These are phyloP conservation scores for Achroia grisella DNA, from an alignment of 1,140 invertebrate species.

Conservation along the genomic window DNA sequence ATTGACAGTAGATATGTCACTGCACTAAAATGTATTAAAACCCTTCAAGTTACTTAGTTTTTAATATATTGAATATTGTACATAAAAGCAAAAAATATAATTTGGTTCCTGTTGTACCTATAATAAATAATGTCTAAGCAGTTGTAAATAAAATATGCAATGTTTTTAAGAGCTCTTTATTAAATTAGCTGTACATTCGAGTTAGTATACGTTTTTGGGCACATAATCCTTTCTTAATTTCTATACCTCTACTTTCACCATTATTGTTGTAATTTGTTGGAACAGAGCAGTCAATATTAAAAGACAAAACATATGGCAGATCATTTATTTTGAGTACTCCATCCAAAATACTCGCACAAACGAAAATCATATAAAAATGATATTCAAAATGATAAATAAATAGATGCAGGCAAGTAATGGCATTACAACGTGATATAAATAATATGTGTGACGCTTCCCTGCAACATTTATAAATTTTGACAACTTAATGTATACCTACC, in stretches of 20 bases:
- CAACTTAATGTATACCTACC: constrained; percentile 19
- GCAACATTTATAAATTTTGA: constrained; percentile 53
- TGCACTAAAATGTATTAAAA: too few species aligned
- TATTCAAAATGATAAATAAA: constrained; percentile 55
- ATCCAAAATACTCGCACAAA: constrained; percentile 65
- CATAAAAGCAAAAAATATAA: too few species aligned
- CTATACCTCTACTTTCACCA: constrained; percentile 52
- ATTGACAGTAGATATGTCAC: too few species aligned
- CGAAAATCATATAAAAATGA: constrained; percentile 63
- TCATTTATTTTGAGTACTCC: constrained; percentile 70
- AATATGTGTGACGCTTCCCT: constrained; percentile 64
- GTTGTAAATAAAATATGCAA: constrained; percentile 23
- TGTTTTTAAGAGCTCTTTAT: constrained; percentile 69
- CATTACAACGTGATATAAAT: constrained; percentile 60
- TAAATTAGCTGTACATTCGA: constrained; percentile 75
- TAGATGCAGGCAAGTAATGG: constrained; percentile 70
- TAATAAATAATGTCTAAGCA: too few species aligned
- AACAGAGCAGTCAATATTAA: constrained; percentile 69
- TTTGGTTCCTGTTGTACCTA: too few species aligned
- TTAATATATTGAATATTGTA: too few species aligned
- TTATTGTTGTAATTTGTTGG: constrained; percentile 54
- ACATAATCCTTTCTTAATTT: constrained; percentile 72
- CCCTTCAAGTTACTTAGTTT: too few species aligned
- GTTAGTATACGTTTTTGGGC: constrained; percentile 74
- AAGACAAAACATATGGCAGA: constrained; percentile 71